Percentiles rank a stretch among this genome's conserved stretches.
These are phyloP conservation scores for Xiphophorus maculatus DNA, from an alignment of 2,113 vertebrate species.

Conservation along the genomic window DNA sequence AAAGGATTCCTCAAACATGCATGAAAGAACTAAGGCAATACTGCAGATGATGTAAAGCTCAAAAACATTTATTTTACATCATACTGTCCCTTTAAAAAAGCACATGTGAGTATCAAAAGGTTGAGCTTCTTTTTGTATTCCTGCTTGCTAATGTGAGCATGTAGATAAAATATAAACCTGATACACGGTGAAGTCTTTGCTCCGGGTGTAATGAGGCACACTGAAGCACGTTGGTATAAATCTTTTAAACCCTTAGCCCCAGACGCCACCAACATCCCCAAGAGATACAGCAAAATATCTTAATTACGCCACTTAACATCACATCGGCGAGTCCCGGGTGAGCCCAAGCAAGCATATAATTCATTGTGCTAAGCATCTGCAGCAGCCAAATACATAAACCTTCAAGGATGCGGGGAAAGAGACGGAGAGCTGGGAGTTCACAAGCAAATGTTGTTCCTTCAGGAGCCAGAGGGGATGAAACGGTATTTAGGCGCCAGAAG, in stretches of 20 bases:
- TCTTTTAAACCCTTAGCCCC: slow-evolving; percentile 66
- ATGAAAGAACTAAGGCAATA: too few species aligned
- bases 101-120: slow-evolving; percentile 4
- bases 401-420: slow-evolving; percentile 36
- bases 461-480: slow-evolving; percentile 7
- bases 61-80: too few species aligned
- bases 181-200: slow-evolving; percentile 23
- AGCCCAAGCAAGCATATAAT: slow-evolving; percentile 63
- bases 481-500: slow-evolving; percentile 8
- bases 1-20: too few species aligned
- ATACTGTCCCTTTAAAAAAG: too few species aligned
- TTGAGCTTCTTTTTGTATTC: neutral
- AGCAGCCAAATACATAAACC: slow-evolving; percentile 64
- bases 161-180: slow-evolving; percentile 37
- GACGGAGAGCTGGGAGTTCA: slow-evolving; percentile 52
- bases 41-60: too few species aligned
- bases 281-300: slow-evolving; percentile 61
- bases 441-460: slow-evolving; percentile 66
- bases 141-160: slow-evolving; percentile 7
- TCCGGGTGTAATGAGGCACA: slow-evolving; percentile 54
- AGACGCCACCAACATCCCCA: slow-evolving; percentile 52
- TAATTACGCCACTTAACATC: slow-evolving; percentile 76
- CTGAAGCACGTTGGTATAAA: slow-evolving; percentile 61
- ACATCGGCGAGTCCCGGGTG: slow-evolving; percentile 58
- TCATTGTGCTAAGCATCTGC: slow-evolving; percentile 57